These are phyloP conservation scores for Cotesia typhae DNA, from an alignment of 1,140 invertebrate genomes.

Conservation along the genomic window DNA sequence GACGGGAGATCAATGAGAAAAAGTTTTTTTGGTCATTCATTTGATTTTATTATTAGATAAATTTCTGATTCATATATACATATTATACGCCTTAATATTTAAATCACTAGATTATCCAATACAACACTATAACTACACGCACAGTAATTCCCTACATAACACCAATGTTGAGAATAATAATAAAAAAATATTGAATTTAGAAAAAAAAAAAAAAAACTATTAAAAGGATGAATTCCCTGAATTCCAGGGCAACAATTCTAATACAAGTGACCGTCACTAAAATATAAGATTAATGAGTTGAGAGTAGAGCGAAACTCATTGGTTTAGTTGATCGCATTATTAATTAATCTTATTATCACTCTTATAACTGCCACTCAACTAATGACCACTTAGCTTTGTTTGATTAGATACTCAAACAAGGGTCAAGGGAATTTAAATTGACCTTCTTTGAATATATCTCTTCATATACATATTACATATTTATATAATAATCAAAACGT, in stretches of 20 bases:
- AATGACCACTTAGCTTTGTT: slow-evolving; percentile 34
- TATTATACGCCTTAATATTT: not conserved
- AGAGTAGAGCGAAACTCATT: not conserved
- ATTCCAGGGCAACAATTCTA: slow-evolving; percentile 15
- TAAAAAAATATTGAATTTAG: too few relatives aligned
- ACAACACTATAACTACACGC: too few relatives aligned
- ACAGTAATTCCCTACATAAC: too few relatives aligned
- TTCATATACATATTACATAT: not conserved
- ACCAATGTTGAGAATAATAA: too few relatives aligned
- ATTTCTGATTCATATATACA: slow-evolving; percentile 16
- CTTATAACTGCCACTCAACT: slow-evolving; percentile 14
- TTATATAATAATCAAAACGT: too few relatives aligned
- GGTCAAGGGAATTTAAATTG: slow-evolving; percentile 34
- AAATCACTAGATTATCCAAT: too few relatives aligned
- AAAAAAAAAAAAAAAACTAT: too few relatives aligned
- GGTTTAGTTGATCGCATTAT: slow-evolving; percentile 27
- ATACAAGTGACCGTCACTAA: slow-evolving; percentile 9
- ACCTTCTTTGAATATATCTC: slow-evolving; percentile 16
- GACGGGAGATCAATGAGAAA: slow-evolving; percentile 23
- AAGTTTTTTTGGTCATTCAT: slow-evolving; percentile 12
- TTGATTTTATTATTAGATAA: slow-evolving; percentile 6
- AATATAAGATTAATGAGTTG: slow-evolving; percentile 16
- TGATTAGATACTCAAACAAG: slow-evolving; percentile 24
- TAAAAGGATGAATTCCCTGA: slow-evolving; percentile 1
- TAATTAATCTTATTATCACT: slow-evolving; percentile 36